Evolutionary conservation across 2,113 vertebrate genomes (phyloP).

Genomic region (Ochotona curzoniae): DNA sequence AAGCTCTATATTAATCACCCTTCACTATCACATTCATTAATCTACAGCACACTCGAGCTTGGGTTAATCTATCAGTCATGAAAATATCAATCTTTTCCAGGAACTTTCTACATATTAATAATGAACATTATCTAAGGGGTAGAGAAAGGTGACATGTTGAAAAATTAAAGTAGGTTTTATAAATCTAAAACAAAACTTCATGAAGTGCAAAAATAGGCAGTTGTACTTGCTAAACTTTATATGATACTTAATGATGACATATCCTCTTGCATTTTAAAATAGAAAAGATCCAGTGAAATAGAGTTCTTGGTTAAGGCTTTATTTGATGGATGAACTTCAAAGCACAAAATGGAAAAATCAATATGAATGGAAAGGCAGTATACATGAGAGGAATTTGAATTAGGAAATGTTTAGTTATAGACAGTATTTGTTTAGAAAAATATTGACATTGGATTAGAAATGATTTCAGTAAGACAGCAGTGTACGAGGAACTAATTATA

Average conservation of each 20-base stretch:
- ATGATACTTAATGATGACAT: neutral
- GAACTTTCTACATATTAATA: neutral
- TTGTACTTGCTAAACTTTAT: neutral
- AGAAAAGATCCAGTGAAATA: neutral
- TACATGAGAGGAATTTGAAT: neutral
- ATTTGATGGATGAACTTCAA: neutral
- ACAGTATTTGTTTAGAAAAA: neutral
- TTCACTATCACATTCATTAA: neutral
- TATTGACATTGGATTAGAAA: neutral
- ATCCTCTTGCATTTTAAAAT: neutral
- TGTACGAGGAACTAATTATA: neutral
- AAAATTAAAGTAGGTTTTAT: neutral
- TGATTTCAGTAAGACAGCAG: neutral
- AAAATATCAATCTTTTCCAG: neutral
- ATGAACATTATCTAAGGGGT: neutral
- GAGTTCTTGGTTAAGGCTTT: neutral
- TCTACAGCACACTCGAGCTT: neutral
- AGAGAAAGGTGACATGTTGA: neutral
- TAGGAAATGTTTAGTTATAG: neutral
- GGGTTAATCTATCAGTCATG: neutral
- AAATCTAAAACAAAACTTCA: neutral
- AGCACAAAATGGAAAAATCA: neutral
- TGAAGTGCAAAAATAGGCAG: neutral
- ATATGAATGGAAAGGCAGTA: neutral
- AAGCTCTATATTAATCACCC: neutral